Evolutionary conservation across 2,888 invertebrate species (phyloP).

Genomic region (Adelphocoris suturalis): DNA sequence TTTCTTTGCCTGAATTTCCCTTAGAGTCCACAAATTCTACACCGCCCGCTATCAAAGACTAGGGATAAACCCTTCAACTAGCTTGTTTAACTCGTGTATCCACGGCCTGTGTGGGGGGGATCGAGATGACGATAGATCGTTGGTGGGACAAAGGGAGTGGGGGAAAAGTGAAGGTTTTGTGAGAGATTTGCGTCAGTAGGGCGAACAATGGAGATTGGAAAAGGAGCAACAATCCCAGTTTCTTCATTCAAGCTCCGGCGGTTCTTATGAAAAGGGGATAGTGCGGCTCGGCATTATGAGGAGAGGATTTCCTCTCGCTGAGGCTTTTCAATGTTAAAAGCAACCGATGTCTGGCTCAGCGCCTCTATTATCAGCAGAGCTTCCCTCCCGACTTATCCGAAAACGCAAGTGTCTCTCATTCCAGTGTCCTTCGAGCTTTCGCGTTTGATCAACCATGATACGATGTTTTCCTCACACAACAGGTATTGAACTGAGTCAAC

Average conservation of each 20-base stretch:
- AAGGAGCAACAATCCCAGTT: conserved; percentile 44
- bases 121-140: no score
- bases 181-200: conserved; percentile 51
- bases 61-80: background rate
- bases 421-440: background rate
- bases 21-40: no score
- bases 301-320: conserved; percentile 13
- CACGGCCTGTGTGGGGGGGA: background rate
- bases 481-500: background rate
- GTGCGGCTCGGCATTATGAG: conserved; percentile 28
- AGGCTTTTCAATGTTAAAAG: conserved; percentile 39
- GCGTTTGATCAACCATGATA: conserved; percentile 8
- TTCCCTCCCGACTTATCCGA: background rate
- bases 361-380: conserved; percentile 18
- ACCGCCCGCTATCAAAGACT: background rate
- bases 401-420: conserved; percentile 9
- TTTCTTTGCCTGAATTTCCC: no score
- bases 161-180: background rate
- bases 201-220: conserved; percentile 49
- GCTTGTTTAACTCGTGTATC: background rate
- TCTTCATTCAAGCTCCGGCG: conserved; percentile 41
- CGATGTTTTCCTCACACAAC: background rate
- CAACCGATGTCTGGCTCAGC: conserved; percentile 39
- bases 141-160: background rate
- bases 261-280: conserved; percentile 36